These are phyloP conservation scores for Bubo bubo DNA, from an alignment of 2,113 vertebrate genomes.

Conservation along the genomic window DNA sequence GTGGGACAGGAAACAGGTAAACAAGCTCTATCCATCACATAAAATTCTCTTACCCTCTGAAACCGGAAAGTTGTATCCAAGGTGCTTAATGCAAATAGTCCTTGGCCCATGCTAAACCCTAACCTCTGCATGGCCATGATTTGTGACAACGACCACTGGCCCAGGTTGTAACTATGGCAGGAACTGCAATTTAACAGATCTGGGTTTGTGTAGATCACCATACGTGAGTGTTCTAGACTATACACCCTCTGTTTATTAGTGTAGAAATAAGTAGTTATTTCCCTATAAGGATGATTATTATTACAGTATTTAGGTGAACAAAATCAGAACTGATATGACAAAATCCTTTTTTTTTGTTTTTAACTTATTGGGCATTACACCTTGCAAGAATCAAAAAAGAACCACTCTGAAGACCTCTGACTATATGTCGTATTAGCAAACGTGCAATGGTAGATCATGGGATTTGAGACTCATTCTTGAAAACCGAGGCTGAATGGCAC, in stretches of 20 bases:
- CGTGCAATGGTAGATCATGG: background rate
- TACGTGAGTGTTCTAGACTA: accelerated
- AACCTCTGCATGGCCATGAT: background rate
- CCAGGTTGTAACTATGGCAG: background rate
- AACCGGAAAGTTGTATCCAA: background rate
- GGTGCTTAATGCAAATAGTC: background rate
- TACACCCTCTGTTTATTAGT: background rate
- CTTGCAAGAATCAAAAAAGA: background rate
- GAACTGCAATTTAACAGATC: background rate
- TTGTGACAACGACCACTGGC: background rate
- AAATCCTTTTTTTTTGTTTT: background rate
- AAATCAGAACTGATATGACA: background rate
- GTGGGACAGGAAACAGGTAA: background rate
- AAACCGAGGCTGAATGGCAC: background rate
- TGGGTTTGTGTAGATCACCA: background rate
- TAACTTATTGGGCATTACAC: background rate
- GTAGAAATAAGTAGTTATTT: background rate
- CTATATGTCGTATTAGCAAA: background rate
- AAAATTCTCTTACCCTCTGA: background rate
- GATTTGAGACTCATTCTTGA: background rate
- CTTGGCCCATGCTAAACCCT: background rate
- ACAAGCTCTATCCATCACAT: background rate
- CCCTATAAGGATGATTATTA: background rate
- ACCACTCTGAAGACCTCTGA: background rate
- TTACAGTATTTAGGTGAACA: background rate